Evolutionary conservation across 2,888 invertebrate genomes (phyloP), one percentile per base, ranked within the genome.

Genomic region (Rhaphigaster nebulosa): DNA sequence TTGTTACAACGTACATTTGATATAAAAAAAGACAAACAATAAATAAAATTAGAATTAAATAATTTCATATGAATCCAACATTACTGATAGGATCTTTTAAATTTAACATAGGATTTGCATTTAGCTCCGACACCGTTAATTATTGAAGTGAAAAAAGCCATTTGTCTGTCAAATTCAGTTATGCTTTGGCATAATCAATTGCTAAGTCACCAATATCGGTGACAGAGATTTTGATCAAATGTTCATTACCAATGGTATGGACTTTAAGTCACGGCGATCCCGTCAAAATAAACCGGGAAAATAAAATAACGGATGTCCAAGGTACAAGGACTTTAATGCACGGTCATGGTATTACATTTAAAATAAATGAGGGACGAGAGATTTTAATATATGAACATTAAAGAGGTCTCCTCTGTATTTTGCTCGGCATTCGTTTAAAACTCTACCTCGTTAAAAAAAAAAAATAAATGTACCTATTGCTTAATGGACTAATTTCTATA

Each of bases 281-380:
- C 18, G 45, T n/a, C 15, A 50, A 84, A 80, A 84, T 84, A 45
- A 84, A 84, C 45, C n/a, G 45, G 84, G 38, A 38, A 76, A 84
- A 45, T 41, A 84, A 84, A 84, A n/a, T 45, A n/a, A 84, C 45
- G 26, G 41, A 84, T n/a, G 45, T n/a, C 26, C 45, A 18, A 45
- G 45, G 84, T n/a, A 45, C 84, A 84, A 84, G 84, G 84, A 84
- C 84, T 84, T 84, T 84, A 84, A 84, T 84, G 84, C 84, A 84
- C 84, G 45, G 84, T 41, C n/a, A 3, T n/a, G 84, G n/a, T 84
- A 84, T n/a, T 84, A 45, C 84, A 84, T 45, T 84, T 84, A 50
- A 84, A 84, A 84, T 84, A 84, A 84, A 84, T 84, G 84, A 84
- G 84, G 84, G 45, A 13, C 84, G 26, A 18, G 84, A 84, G 84